Evolutionary conservation across 1,140 invertebrate genomes (phyloP).

Genomic region (Hyposmocoma kahamanoa): DNA sequence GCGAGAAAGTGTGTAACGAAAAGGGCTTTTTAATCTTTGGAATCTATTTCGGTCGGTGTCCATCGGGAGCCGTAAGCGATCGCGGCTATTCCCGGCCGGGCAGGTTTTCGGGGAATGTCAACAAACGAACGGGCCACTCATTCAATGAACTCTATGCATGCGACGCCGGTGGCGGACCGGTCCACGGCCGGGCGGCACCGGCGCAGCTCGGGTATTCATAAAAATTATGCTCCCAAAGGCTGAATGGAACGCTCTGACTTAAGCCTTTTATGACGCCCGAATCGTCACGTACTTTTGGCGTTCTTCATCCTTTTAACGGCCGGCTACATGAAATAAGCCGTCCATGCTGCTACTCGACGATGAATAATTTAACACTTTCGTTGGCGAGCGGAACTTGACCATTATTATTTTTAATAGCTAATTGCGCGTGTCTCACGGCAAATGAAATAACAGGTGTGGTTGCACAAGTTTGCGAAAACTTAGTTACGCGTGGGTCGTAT

Average conservation of each 20-base stretch:
- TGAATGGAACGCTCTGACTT: conserved; percentile 30
- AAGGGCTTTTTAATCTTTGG: conserved; percentile 41
- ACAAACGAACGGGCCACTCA: conserved; percentile 61
- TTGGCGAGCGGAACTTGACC: conserved; percentile 25
- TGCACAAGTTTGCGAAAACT: conserved; percentile 47
- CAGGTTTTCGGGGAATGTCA: conserved; percentile 71
- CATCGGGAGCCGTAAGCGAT: conserved; percentile 54
- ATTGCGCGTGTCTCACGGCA: conserved; percentile 41
- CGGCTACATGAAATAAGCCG: conserved; percentile 6
- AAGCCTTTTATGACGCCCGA: conserved; percentile 22
- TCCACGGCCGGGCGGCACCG: no score
- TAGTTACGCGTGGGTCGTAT: conserved; percentile 20
- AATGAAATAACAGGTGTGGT: conserved; percentile 32
- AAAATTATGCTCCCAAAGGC: conserved; percentile 55
- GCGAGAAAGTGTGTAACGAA: conserved; percentile 32
- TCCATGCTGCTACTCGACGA: not conserved
- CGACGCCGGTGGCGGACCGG: conserved; percentile 61
- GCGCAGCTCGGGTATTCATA: conserved; percentile 67
- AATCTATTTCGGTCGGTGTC: conserved; percentile 61
- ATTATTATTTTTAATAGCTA: conserved; percentile 26
- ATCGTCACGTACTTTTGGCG: conserved; percentile 25
- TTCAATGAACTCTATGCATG: conserved; percentile 63
- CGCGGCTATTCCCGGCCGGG: conserved; percentile 60
- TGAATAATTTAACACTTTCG: conserved; percentile 23
- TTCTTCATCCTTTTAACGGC: not conserved